Conservation (phyloP, 2,888 invertebrate species). For the Amitus sp. region DNA sequence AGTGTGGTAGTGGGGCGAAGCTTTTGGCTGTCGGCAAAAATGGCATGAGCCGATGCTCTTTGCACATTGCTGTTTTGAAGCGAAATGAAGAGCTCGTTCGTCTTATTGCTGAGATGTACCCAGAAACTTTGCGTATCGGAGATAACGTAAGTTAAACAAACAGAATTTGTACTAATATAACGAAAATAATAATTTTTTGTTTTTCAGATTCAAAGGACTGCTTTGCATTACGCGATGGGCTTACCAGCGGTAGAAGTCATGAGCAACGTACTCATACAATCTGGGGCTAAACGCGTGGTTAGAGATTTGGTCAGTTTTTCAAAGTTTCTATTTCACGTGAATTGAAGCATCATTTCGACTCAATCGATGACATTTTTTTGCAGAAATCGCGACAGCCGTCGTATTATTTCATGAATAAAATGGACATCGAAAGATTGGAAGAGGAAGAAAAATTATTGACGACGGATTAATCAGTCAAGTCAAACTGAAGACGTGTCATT, state of each 20-base stretch:
- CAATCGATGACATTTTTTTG: constrained; percentile 38
- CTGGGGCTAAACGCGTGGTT: constrained; percentile 83
- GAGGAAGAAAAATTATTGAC: constrained; percentile 79
- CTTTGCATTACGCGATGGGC: constrained; percentile 92
- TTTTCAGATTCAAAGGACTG: constrained; percentile 83
- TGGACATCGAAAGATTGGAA: constrained; percentile 84
- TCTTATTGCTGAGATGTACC: constrained; percentile 77
- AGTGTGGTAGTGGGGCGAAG: constrained; percentile 68
- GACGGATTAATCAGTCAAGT: too few species aligned
- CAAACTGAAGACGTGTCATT: too few species aligned
- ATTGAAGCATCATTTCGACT: constrained; percentile 8
- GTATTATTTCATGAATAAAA: constrained; percentile 93
- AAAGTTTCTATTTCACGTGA: too few species aligned
- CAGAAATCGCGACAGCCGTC: constrained; percentile 87
- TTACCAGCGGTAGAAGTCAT: constrained; percentile 84
- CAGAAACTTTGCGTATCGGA: constrained; percentile 79
- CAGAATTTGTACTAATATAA: too few species aligned
- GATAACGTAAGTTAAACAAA: constrained; percentile 79
- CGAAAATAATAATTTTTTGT: too few species aligned
- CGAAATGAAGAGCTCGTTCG: constrained; percentile 85
- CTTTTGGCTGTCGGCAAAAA: constrained; percentile 73
- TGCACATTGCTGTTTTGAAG: constrained; percentile 88
- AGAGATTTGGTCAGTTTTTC: constrained; percentile 80
- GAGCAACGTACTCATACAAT: constrained; percentile 82
- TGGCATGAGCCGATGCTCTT: constrained; percentile 78